Conservation (phyloP, 35 echinoderm and acorn worm species). For the Apostichopus parvimensis region DNA sequence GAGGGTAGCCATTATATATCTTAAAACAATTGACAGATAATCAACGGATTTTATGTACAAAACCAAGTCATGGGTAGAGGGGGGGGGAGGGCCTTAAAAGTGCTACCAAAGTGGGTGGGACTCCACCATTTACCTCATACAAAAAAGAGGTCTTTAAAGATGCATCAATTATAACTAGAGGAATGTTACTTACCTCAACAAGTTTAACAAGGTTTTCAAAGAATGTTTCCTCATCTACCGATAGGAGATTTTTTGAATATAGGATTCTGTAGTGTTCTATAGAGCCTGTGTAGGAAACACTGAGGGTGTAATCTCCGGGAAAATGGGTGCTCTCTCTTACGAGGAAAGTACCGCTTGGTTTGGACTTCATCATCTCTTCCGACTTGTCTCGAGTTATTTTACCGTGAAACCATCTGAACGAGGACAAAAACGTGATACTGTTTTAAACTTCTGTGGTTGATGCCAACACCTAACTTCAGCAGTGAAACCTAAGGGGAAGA, state of each 20-base stretch:
- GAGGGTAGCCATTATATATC: too few relatives aligned
- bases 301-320: constrained; percentile 89
- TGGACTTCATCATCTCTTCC: constrained; percentile 69
- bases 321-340: constrained; percentile 95
- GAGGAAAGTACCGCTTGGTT: constrained; percentile 69
- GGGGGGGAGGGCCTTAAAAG: too few relatives aligned
- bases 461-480: too few relatives aligned
- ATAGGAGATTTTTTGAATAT: constrained; percentile 86
- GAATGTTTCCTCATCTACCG: constrained; percentile 87
- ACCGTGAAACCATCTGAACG: constrained; percentile 95
- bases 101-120: too few relatives aligned
- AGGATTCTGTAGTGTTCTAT: constrained; percentile 96
- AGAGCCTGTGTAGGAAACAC: constrained; percentile 53
- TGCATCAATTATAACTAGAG: too few relatives aligned
- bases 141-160: too few relatives aligned
- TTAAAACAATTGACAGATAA: too few relatives aligned
- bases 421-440: neutral
- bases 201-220: constrained; percentile 96
- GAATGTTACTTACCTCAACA: constrained; percentile 78
- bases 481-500: too few relatives aligned
- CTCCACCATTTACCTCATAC: too few relatives aligned
- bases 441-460: too few relatives aligned
- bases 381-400: constrained; percentile 93
- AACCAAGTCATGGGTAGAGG: too few relatives aligned
- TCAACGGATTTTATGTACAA: too few relatives aligned